Evolutionary conservation across 2,797 vertebrate genomes (phyloP).

Genomic region (Neostethus bicornis): DNA sequence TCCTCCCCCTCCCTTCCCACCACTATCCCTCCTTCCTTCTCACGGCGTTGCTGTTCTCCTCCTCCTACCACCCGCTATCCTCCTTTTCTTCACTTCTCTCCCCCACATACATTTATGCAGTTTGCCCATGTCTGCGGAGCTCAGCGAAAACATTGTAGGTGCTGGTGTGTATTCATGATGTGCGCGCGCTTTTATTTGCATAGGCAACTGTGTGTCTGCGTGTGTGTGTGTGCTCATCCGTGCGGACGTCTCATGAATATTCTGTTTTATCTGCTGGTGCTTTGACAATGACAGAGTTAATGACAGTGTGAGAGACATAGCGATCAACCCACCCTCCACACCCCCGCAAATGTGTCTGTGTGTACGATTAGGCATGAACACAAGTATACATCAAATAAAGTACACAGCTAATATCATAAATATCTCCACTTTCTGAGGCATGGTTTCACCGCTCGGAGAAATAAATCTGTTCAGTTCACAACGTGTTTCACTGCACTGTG

Average conservation of each 20-base stretch:
- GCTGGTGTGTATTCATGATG: slow-evolving; percentile 59
- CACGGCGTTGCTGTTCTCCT: slow-evolving; percentile 41
- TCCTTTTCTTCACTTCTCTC: slow-evolving; percentile 52
- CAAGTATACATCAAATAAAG: slow-evolving; percentile 73
- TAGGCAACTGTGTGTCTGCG: slow-evolving; percentile 38
- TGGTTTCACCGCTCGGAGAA: slow-evolving; percentile 38
- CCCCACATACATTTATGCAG: slow-evolving; percentile 43
- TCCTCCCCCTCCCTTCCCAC: slow-evolving; percentile 55
- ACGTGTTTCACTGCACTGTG: slow-evolving; percentile 38
- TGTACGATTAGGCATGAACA: slow-evolving; percentile 58
- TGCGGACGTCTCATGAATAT: slow-evolving; percentile 80
- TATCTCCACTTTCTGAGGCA: slow-evolving; percentile 67
- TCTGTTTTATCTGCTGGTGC: slow-evolving; percentile 79
- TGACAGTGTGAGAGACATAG: slow-evolving; percentile 85
- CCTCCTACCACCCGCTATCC: slow-evolving; percentile 30
- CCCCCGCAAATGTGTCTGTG: slow-evolving; percentile 35
- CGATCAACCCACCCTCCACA: slow-evolving; percentile 45
- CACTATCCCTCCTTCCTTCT: slow-evolving; percentile 42
- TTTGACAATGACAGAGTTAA: slow-evolving; percentile 79
- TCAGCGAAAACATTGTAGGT: slow-evolving; percentile 67
- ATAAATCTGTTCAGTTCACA: slow-evolving; percentile 53
- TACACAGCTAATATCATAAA: slow-evolving; percentile 76
- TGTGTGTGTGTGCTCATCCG: slow-evolving; percentile 22
- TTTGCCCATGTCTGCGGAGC: slow-evolving; percentile 58
- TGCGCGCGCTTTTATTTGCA: slow-evolving; percentile 60